Base-by-base conservation (phyloP, 2,888 invertebrate species). In the Xylophagus ater region DNA sequence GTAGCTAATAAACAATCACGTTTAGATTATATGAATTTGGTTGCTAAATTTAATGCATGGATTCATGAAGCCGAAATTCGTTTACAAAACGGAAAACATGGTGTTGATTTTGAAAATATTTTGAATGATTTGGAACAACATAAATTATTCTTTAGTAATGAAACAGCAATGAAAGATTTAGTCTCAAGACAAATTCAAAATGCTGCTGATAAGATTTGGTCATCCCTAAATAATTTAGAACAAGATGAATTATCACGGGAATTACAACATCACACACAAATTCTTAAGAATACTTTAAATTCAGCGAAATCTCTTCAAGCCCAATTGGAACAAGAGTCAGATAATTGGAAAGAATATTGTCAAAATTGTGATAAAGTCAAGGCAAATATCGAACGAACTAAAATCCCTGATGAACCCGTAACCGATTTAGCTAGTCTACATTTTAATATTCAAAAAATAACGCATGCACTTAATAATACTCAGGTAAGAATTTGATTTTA, bases 101-200 rank as follows among this genome's bases (percentile, higher is more conserved):
- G 90, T 10, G 80, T 92, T 5, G 86, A 93, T 59, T 90, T 88
- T 55, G 84, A 85, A 51, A 86, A 86, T 49, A 79, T 92, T 7
- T 69, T 80, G 33, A 70, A 76, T 6, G 86, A 89, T 54, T 68
- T 93, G 17, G 85, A 88, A 55, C 86, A 89, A 52, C 89, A 89
- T 56, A 88, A 86, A 64, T 73, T 78, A 25, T 88, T 85, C 73
- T 88, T 88, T 59, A 76, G 78, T 45, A 81, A 81, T 28, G 86
- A 88, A 54, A 70, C 76, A 1, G 73, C 76, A 15, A 81, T 86
- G 57, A 78, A 81, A 42, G 84, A 85, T 54, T 67, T 88, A 47
- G 81, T 88, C 4, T 78, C 83, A 2, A 82, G 83, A 47, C 76
- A 79, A 42, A 83, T 88, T 57, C 84, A 87, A 53, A 81, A 82